A percentile compares a stretch with the other conserved stretches of the same genome.
Evolutionary conservation across 2,888 invertebrate genomes (phyloP).

Genomic region (Acleris cristana): DNA sequence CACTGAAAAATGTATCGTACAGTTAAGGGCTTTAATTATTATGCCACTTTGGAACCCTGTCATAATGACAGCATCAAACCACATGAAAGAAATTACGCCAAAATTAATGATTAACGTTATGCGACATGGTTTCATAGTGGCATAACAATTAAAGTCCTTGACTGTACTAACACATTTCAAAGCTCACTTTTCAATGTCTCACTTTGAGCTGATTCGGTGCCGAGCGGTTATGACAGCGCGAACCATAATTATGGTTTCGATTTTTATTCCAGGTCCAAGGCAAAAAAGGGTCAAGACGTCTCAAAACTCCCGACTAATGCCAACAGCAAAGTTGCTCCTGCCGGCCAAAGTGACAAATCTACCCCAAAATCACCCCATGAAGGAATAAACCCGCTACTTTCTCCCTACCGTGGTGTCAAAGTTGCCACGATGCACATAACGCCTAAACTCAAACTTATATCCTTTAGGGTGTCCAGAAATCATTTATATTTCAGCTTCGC

Average conservation of each 20-base stretch:
- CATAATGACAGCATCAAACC: too few relatives aligned
- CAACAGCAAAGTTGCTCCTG: background rate
- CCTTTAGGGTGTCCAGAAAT: slow-evolving; percentile 69
- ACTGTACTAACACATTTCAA: too few relatives aligned
- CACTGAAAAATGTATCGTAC: too few relatives aligned
- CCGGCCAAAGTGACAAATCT: background rate
- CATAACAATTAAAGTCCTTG: too few relatives aligned
- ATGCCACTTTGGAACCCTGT: too few relatives aligned
- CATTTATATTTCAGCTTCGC: slow-evolving; percentile 67
- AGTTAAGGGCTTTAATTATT: too few relatives aligned
- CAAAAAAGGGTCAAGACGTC: slow-evolving; percentile 42
- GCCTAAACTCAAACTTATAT: slow-evolving; percentile 58
- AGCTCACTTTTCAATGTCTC: too few relatives aligned
- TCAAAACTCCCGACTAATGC: slow-evolving; percentile 22
- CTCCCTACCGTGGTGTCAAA: slow-evolving; percentile 49
- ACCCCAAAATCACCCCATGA: slow-evolving; percentile 6
- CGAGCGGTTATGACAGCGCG: too few relatives aligned
- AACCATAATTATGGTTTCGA: background rate
- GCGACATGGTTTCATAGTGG: too few relatives aligned
- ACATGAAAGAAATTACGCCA: too few relatives aligned
- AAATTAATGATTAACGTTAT: too few relatives aligned
- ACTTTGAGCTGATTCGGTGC: too few relatives aligned
- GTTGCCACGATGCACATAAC: slow-evolving; percentile 59
- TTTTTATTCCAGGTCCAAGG: slow-evolving; percentile 7
- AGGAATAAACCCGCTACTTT: slow-evolving; percentile 33